Conservation (phyloP, 2,113 vertebrate species). For the Phalacrocorax carbo region DNA sequence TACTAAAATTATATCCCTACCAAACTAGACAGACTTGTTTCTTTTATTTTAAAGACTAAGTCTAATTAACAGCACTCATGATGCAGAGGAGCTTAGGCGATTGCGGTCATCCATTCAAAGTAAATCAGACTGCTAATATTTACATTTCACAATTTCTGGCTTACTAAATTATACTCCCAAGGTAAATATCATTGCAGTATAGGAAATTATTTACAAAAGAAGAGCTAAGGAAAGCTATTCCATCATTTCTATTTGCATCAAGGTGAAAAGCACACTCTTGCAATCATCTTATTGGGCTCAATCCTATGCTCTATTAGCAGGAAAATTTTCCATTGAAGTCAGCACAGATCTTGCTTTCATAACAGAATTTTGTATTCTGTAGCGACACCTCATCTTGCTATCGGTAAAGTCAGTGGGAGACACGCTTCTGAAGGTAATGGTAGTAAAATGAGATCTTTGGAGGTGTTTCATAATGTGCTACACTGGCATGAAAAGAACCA, state of each 20-base stretch:
- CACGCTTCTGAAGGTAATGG: not conserved
- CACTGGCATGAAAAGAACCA: not conserved
- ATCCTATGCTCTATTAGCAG: not conserved
- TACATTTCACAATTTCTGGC: not conserved
- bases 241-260: not conserved
- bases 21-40: not conserved
- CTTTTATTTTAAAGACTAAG: not conserved
- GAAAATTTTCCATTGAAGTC: slow-evolving; percentile 7
- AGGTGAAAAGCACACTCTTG: not conserved
- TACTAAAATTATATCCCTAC: not conserved
- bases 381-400: not conserved
- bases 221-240: not conserved
- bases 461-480: not conserved
- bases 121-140: not conserved
- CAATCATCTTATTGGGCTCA: not conserved
- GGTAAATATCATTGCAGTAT: not conserved
- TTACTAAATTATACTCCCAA: not conserved
- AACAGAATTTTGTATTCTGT: not conserved
- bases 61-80: not conserved
- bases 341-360: not conserved
- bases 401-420: not conserved
- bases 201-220: not conserved
- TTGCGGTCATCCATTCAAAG: not conserved
- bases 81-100: not conserved
- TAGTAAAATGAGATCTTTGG: not conserved